These are phyloP conservation scores for Zaprionus lineosus DNA, from an alignment of 2,888 invertebrate genomes.

Conservation along the genomic window DNA sequence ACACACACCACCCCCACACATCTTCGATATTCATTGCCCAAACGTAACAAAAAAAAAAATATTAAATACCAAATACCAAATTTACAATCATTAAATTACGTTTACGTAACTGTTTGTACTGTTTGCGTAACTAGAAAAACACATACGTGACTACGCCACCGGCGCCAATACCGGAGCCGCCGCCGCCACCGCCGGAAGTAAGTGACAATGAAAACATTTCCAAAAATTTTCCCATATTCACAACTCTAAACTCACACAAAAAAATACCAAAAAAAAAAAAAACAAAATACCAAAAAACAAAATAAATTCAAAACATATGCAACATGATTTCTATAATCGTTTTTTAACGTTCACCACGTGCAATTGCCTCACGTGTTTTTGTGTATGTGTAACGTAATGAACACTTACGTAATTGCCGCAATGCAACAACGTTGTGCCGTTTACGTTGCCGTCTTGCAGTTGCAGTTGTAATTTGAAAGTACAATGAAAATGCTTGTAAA, in stretches of 20 bases:
- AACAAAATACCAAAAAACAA: conserved; percentile 2
- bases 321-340: conserved; percentile 40
- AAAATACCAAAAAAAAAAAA: conserved; percentile 8
- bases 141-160: conserved; percentile 70
- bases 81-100: conserved; percentile 37
- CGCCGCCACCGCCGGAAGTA: conserved; percentile 73
- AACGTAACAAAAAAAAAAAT: conserved; percentile 21
- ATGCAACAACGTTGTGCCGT: conserved; percentile 61
- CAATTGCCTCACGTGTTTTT: conserved; percentile 42
- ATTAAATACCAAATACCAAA: not conserved
- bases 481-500: conserved; percentile 81
- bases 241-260: too few species aligned
- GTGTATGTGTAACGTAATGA: conserved; percentile 66
- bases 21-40: conserved; percentile 46
- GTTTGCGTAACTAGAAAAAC: conserved; percentile 67
- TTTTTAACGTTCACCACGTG: conserved; percentile 42
- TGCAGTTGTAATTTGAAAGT: conserved; percentile 78
- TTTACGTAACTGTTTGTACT: conserved; percentile 48
- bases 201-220: conserved; percentile 47
- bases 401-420: conserved; percentile 60
- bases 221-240: too few species aligned
- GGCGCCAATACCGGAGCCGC: conserved; percentile 66
- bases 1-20: conserved; percentile 4
- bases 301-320: conserved; percentile 18
- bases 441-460: conserved; percentile 72